Conservation (phyloP, 2,113 vertebrate genomes). For the Hiodon alosoides region DNA sequence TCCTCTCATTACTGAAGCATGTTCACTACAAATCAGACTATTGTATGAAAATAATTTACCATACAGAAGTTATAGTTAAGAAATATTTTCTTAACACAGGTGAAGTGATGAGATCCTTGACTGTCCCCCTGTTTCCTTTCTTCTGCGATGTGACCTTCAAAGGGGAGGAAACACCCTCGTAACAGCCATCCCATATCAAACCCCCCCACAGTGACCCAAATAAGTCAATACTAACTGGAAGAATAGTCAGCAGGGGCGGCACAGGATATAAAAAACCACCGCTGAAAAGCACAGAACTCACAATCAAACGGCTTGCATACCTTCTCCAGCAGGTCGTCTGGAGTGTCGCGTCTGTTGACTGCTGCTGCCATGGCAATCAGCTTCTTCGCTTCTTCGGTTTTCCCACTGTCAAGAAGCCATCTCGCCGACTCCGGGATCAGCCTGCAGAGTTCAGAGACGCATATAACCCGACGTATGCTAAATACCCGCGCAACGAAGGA, state of each 20-base stretch:
- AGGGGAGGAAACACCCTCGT: not conserved
- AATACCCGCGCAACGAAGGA: too few relatives aligned
- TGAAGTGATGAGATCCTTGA: slow-evolving; percentile 47
- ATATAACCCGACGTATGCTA: too few relatives aligned
- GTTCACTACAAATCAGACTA: not conserved
- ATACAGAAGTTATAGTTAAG: slow-evolving; percentile 45
- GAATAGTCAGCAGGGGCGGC: too few relatives aligned
- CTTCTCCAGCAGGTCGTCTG: slow-evolving; percentile 57
- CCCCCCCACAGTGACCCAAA: not conserved
- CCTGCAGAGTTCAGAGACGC: slow-evolving; percentile 45
- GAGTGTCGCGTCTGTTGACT: slow-evolving; percentile 56
- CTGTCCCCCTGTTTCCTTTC: slow-evolving; percentile 38
- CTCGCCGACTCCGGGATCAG: slow-evolving; percentile 72
- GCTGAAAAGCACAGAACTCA: not conserved
- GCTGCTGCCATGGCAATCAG: slow-evolving; percentile 62
- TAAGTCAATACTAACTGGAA: not conserved
- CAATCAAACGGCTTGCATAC: slow-evolving; percentile 37
- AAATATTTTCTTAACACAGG: slow-evolving; percentile 57
- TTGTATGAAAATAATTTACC: slow-evolving; percentile 39
- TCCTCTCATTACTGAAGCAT: too few relatives aligned
- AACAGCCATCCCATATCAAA: not conserved
- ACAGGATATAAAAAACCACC: too few relatives aligned
- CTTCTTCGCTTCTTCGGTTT: slow-evolving; percentile 59
- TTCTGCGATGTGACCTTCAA: slow-evolving; percentile 46
- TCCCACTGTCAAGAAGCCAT: slow-evolving; percentile 68